Conservation (phyloP, 2,113 vertebrate genomes). For the Galeopterus variegatus region DNA sequence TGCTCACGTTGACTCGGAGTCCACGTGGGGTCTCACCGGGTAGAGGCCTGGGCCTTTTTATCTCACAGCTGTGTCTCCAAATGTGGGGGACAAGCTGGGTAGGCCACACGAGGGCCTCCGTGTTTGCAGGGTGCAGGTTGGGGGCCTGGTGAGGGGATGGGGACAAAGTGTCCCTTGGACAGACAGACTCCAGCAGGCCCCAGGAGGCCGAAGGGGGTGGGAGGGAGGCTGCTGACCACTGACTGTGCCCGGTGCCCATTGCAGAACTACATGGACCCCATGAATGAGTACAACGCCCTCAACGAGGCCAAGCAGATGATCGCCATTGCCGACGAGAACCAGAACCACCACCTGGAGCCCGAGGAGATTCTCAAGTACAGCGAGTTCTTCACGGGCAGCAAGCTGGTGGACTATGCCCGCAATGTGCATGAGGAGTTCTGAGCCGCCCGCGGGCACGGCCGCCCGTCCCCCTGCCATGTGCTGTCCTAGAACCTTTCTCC, state of each 20-base stretch:
- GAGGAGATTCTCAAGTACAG: slow-evolving; percentile 98
- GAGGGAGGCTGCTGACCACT: background rate
- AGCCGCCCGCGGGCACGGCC: background rate
- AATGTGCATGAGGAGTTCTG: slow-evolving; percentile 99
- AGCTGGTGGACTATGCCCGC: slow-evolving; percentile 98
- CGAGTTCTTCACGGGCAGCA: slow-evolving; percentile 99
- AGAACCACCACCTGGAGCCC: slow-evolving; percentile 95
- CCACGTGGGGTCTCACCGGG: background rate
- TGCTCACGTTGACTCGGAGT: background rate
- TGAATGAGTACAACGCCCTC: slow-evolving; percentile 98
- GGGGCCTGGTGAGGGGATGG: background rate
- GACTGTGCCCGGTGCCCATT: accelerated
- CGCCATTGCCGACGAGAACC: slow-evolving; percentile 98
- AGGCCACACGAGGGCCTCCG: background rate
- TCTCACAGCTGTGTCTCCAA: background rate
- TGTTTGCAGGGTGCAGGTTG: no score
- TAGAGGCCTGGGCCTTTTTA: no score
- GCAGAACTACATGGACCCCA: slow-evolving; percentile 99
- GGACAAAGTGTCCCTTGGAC: background rate
- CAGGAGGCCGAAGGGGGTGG: accelerated
- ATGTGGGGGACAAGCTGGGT: background rate
- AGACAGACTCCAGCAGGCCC: background rate
- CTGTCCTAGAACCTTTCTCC: background rate
- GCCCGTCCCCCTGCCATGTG: no score
- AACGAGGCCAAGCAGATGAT: slow-evolving; percentile 99